Base-by-base conservation (phyloP, 1,140 invertebrate species). In the Aphis craccivora region DNA sequence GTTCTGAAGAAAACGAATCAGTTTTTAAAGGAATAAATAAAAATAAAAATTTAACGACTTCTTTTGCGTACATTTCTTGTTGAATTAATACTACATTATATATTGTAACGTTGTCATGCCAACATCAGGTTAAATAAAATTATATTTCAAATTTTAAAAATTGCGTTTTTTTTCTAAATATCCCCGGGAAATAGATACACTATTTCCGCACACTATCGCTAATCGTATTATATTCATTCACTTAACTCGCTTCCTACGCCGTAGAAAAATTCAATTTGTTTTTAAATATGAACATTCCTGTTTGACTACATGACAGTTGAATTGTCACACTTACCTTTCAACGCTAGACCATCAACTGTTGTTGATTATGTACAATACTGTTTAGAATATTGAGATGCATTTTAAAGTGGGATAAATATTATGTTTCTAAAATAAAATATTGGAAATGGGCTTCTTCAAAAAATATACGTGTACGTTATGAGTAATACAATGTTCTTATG, bases 61-160 rank as follows among this genome's bases (percentile, higher is more conserved):
- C 30, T 67, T 67, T 67, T 67, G 30, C 60, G 0, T 67, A 67
- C 30, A 18, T 18, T 30, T 14, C n/a, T 30, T 18, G 30, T 1
- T n/a, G 60, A n/a, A n/a, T 18, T 67, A n/a, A 67, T 67, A 18
- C 30, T 60, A 51, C 14, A 11, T 18, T 51, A 51, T 51, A 30
- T 60, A 30, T 67, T n/a, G 11, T 67, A 67, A n/a, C 11, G 11
- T 67, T n/a, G 30, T 60, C 55, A 60, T 60, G 55, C 14, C 60
- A n/a, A 67, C 60, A 5, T n/a, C 14, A n/a, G 11, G 30, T 67
- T n/a, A 67, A 67, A 67, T n/a, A 18, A n/a, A 67, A 67, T n/a
- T 67, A 67, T n/a, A n/a, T 67, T 67, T 67, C 60, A n/a, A 67
- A 67, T n/a, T 67, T n/a, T 67, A n/a, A 30, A 67, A 67, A 67